phyloP scores from a whole-genome alignment of 92 coral and sea anemone genomes.

The Zoanthus sansibaricus region DNA sequence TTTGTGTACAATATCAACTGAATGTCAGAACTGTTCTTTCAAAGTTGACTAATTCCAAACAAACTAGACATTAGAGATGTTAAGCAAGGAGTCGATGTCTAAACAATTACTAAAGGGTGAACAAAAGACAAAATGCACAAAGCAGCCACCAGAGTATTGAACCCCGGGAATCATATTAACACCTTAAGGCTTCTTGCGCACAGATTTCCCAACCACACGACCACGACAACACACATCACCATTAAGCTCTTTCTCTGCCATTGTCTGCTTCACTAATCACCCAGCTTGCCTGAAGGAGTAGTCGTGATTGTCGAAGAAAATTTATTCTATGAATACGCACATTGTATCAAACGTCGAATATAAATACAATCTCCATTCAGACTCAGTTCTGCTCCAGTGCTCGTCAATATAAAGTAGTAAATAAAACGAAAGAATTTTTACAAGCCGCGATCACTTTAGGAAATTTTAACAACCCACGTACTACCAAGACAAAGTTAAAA shows the following conservation, averaged over 20 bases:
- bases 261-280: conserved; percentile 34
- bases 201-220: conserved; percentile 11
- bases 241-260: conserved; percentile 17
- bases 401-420: conserved; percentile 56
- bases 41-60: conserved; percentile 51
- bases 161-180: conserved; percentile 39
- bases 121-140: conserved; percentile 28
- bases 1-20: conserved; percentile 44
- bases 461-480: conserved; percentile 17
- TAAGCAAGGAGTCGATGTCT: conserved; percentile 45
- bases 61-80: conserved; percentile 37
- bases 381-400: conserved; percentile 81
- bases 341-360: conserved; percentile 48
- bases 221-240: conserved; percentile 15
- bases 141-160: conserved; percentile 21
- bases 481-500: neutral
- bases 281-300: conserved; percentile 35
- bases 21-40: conserved; percentile 46
- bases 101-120: conserved; percentile 40
- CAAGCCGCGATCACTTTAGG: conserved; percentile 38
- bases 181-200: conserved; percentile 1
- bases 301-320: conserved; percentile 39
- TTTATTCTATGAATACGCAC: conserved; percentile 24
- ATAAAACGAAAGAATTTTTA: conserved; percentile 14
- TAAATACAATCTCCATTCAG: conserved; percentile 74